Evolutionary conservation across 2,113 vertebrate genomes (phyloP).

Genomic region (Scophthalmus maximus): DNA sequence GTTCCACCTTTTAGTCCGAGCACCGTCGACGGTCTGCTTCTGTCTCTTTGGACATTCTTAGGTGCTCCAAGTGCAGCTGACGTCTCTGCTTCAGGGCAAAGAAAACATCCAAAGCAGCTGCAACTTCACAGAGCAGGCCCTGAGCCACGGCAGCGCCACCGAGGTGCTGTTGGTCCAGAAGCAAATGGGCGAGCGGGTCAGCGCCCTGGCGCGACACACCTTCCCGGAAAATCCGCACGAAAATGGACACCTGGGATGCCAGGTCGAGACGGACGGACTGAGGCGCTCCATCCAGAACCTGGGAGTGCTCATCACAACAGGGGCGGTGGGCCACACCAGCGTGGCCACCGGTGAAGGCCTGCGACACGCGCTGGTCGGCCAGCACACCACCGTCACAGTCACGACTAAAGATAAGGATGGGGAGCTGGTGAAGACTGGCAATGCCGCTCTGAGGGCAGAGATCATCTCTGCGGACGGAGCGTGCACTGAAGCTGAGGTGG

Average conservation of each 20-base stretch:
- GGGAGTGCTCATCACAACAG: slow-evolving; percentile 92
- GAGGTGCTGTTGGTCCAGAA: slow-evolving; percentile 95
- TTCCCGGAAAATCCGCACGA: slow-evolving; percentile 93
- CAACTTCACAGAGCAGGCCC: slow-evolving; percentile 93
- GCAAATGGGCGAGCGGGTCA: slow-evolving; percentile 94
- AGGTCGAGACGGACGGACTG: slow-evolving; percentile 92
- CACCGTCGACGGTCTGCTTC: not conserved
- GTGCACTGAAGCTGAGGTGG: slow-evolving; percentile 84
- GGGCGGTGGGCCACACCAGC: slow-evolving; percentile 90
- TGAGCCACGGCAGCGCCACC: slow-evolving; percentile 91
- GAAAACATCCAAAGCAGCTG: slow-evolving; percentile 97
- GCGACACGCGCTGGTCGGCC: slow-evolving; percentile 91
- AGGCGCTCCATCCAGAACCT: slow-evolving; percentile 94
- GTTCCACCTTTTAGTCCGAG: not conserved
- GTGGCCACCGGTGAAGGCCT: slow-evolving; percentile 95
- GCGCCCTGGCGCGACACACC: slow-evolving; percentile 85
- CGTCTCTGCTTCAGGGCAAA: slow-evolving; percentile 91
- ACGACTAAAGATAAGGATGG: slow-evolving; percentile 96
- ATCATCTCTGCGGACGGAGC: slow-evolving; percentile 84
- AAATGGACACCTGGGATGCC: slow-evolving; percentile 92
- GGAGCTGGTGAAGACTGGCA: slow-evolving; percentile 91
- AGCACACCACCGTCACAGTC: slow-evolving; percentile 90
- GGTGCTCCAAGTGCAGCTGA: slow-evolving; percentile 93
- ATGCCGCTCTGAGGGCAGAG: slow-evolving; percentile 87
- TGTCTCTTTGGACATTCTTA: slow-evolving; percentile 50